Evolutionary conservation across 2,888 invertebrate genomes (phyloP).

Genomic region (Sminthurinus aureus): DNA sequence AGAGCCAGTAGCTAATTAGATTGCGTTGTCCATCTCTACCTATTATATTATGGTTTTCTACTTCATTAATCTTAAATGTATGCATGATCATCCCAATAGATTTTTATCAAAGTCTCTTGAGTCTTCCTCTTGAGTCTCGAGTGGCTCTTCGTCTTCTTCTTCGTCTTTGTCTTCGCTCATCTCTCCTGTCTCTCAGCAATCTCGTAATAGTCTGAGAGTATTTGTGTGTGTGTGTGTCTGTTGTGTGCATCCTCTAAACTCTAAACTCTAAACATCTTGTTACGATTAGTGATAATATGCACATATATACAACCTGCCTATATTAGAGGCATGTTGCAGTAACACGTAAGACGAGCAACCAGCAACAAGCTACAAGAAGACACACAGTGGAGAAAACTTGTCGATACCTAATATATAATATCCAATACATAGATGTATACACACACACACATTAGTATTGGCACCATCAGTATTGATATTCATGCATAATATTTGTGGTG

Average conservation of each 20-base stretch:
- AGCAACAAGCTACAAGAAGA: not conserved
- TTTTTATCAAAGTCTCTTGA: constrained; percentile 18
- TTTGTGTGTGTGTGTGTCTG: not conserved
- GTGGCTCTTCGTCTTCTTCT: constrained; percentile 5
- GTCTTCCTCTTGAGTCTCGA: constrained; percentile 1
- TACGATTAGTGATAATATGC: constrained; percentile 7
- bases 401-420: no score
- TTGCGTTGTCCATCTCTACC: constrained; percentile 44
- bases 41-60: constrained; percentile 42
- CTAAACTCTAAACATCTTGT: constrained; percentile 2
- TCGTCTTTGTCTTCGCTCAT: not conserved
- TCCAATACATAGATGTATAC: no score
- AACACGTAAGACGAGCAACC: not conserved
- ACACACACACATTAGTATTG: no score
- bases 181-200: not conserved
- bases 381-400: not conserved
- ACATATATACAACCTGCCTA: not conserved
- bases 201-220: not conserved
- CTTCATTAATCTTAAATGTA: constrained; percentile 45
- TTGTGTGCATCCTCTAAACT: not conserved
- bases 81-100: constrained; percentile 45
- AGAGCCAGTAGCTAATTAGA: constrained; percentile 48
- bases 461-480: no score
- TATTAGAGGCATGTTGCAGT: not conserved
- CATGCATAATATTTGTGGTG: not conserved